Evolutionary conservation across 2,888 invertebrate species (phyloP), one percentile per base, ranked within the genome.

Genomic region (Coenonympha glycerion): DNA sequence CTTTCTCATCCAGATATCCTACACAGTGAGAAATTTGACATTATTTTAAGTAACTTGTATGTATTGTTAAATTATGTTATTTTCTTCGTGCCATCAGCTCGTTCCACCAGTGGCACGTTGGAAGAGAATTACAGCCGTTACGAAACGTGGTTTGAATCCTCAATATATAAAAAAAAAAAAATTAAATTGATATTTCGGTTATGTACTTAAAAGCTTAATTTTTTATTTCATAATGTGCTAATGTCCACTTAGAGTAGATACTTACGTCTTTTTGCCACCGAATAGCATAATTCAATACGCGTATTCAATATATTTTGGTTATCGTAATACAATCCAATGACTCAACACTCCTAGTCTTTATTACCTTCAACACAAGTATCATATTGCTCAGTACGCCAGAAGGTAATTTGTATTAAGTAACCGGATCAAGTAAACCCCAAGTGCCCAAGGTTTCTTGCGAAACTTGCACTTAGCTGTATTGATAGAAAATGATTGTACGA

Each of bases 401-500:
- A 36, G 49, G 40, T 48, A 55, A 26, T 21, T 31, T 16, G 15
- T 44, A 50, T 58, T 60, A 48, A 44, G 58, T 52, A 63, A 58
- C 53, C 62, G 62, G 63, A 63, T 55, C 55, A 49, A 41, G 49
- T 45, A 54, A 44, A 54, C 50, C 31, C 42, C 61, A 62, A 63
- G 63, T 53, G 49, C 31, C 42, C 61, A 62, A 63, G 63, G 63
- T 57, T 59, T 47, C 46, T 60, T 55, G 52, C 41, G 50, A 59
- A 60, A 61, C 49, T 52, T 49, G 40, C 51, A 39, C 47, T 57
- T 47, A 39, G 19, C 9, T 31, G 41, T 36, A 42, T 37, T 22
- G 28, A 37, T 13, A 44, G 22, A 40, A 26, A 33, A 39, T 28
- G 6, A 24, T 24, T 26, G 22, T 30, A n/a, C 33, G 18, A 11